Percentiles rank a stretch among this genome's conserved stretches.
These are phyloP conservation scores for Bambusicola thoracicus DNA, from an alignment of 2,113 vertebrate genomes.

Conservation along the genomic window DNA sequence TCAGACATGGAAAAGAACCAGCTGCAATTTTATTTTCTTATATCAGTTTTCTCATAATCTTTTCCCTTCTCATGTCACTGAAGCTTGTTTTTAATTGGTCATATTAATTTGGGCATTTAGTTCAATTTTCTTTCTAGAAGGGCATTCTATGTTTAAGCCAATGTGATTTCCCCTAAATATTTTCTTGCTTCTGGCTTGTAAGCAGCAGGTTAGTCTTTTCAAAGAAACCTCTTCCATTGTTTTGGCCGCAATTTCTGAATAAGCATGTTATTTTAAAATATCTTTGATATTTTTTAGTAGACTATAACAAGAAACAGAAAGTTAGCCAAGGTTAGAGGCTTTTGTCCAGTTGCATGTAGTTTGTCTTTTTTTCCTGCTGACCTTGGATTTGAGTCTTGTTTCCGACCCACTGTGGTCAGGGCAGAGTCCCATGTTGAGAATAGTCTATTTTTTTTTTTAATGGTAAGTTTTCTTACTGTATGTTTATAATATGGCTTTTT, in stretches of 20 bases:
- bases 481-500: not conserved
- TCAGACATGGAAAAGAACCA: not conserved
- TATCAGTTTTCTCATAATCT: not conserved
- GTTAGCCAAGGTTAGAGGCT: not conserved
- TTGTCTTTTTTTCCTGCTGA: not conserved
- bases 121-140: not conserved
- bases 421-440: not conserved
- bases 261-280: conserved; percentile 10
- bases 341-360: not conserved
- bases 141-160: not conserved
- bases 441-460: not conserved
- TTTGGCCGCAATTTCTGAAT: conserved; percentile 38
- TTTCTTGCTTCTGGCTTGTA: conserved; percentile 4
- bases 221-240: not conserved
- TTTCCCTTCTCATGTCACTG: not conserved
- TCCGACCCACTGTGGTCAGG: not conserved
- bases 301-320: conserved; percentile 11
- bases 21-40: not conserved
- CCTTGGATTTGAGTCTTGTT: not conserved
- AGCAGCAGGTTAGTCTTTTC: not conserved
- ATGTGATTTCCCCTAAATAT: not conserved
- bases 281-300: not conserved
- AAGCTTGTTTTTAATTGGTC: conserved; percentile 33
- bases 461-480: not conserved
- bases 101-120: not conserved